These are phyloP conservation scores for Papilio protenor DNA, from an alignment of 2,888 invertebrate species.

Conservation along the genomic window DNA sequence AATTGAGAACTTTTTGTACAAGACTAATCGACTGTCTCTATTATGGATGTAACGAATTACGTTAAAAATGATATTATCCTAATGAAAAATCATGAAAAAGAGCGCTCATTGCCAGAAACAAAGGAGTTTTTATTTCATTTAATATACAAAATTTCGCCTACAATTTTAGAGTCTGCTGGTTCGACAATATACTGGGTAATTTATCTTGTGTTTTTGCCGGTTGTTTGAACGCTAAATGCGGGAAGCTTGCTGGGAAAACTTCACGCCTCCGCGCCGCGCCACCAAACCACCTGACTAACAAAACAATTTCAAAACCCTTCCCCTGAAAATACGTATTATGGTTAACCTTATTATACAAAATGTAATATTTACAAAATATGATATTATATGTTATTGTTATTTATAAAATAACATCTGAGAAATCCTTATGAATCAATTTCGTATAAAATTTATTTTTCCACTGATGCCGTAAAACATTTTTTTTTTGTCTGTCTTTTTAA, in stretches of 20 bases:
- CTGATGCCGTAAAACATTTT: too few relatives aligned
- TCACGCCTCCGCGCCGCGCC: constrained; percentile 19
- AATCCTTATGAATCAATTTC: too few relatives aligned
- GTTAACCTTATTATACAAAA: background rate
- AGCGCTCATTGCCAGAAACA: background rate
- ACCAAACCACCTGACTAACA: constrained; percentile 26
- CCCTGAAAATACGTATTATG: background rate
- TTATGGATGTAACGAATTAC: too few relatives aligned
- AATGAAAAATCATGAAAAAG: too few relatives aligned
- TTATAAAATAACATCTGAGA: too few relatives aligned
- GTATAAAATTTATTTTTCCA: too few relatives aligned
- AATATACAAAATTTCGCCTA: constrained; percentile 16
- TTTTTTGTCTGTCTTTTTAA: background rate
- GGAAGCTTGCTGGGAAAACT: constrained; percentile 27
- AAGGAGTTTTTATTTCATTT: constrained; percentile 2
- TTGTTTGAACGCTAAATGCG: constrained; percentile 31
- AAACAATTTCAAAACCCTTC: constrained; percentile 30
- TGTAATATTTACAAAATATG: background rate
- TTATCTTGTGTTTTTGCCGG: constrained; percentile 38
- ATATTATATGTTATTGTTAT: too few relatives aligned
- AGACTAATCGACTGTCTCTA: too few relatives aligned
- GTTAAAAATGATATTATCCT: too few relatives aligned
- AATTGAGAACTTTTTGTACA: too few relatives aligned
- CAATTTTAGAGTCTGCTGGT: constrained; percentile 9
- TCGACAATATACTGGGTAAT: constrained; percentile 27